Base-by-base conservation (phyloP, 2,888 invertebrate genomes). In the Caenorhabditis sp. region DNA sequence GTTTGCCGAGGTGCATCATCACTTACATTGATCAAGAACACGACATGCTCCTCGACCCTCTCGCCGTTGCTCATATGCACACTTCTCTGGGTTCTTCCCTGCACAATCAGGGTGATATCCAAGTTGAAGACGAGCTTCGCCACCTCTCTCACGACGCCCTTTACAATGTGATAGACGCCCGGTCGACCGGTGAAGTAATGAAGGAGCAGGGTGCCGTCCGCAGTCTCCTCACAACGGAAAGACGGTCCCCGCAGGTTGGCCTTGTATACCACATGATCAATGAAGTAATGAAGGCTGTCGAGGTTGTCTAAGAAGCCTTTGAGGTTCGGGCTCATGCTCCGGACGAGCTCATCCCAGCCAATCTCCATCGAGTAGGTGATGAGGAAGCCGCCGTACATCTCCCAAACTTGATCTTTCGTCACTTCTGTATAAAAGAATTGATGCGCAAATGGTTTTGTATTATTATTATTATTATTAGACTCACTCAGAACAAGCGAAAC, bases 171-270 rank as follows among this genome's bases (percentile, higher is more conserved):
- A 89, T 96, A 95, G 84, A 97, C 91, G 6, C 95, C 95, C 1
- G 95, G 94, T 79, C 96, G 92, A 84, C 96, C 95, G 0, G 96
- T 96, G 90, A 96, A 97, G 91, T 96, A 97, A 90, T 97, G 97
- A 22, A 97, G 92, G 32, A 95, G 92, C 26, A 96, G 91, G 0
- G 94, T 94, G 0, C 95, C 95, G 90, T 95, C 95, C 90, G 94
- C 94, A 6, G 93, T 93, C 65, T 94, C 90, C 88, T 95, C 95
- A 90, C 96, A 97, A 22, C 97, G 93, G 91, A 97, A 97, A 0
- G 96, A 96, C 0, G 97, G 97, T 15, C 86, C 65, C 85, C 84
- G 75, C 4, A 85, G 71, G 22, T 84, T 82, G 2, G 82, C 82
- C 48, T 85, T 85, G 61, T 83, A 85, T 46, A 87, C 85, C 11